Evolutionary conservation across 2,888 invertebrate genomes (phyloP).

Genomic region (Rhagium mordax): DNA sequence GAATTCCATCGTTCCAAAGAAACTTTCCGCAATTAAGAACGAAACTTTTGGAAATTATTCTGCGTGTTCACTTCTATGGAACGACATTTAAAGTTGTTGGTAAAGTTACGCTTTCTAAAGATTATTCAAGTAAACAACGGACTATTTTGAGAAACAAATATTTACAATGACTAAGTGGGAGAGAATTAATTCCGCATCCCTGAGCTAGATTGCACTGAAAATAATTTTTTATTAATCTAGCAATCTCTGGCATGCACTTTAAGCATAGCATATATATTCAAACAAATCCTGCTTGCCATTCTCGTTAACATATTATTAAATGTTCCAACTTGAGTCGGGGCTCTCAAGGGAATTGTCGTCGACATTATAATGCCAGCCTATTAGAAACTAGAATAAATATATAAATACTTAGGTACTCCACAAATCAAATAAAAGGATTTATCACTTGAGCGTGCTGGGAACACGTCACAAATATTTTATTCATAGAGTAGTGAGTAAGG

Average conservation of each 20-base stretch:
- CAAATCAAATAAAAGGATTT: background rate
- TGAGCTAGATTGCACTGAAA: background rate
- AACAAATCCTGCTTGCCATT: background rate
- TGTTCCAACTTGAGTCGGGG: too few species aligned
- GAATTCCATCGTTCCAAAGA: slow-evolving; percentile 33
- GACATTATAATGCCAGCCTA: too few species aligned
- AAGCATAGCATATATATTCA: background rate
- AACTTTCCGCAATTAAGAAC: slow-evolving; percentile 34
- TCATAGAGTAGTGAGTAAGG: background rate
- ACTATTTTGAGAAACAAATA: slow-evolving; percentile 25
- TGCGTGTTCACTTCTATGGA: slow-evolving; percentile 25
- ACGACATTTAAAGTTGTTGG: slow-evolving; percentile 23
- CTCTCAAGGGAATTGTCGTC: too few species aligned
- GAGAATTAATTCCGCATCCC: background rate
- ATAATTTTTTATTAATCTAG: background rate
- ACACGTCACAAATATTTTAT: slow-evolving; percentile 13
- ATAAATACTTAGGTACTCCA: too few species aligned
- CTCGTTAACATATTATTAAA: too few species aligned
- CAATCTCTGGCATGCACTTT: background rate
- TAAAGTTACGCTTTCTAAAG: slow-evolving; percentile 19
- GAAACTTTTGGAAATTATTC: slow-evolving; percentile 33
- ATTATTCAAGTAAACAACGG: slow-evolving; percentile 29
- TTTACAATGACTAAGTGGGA: background rate
- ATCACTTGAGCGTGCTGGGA: background rate
- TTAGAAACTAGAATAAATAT: too few species aligned